Evolutionary conservation across 2,113 vertebrate species (phyloP).

Genomic region (Oceanites oceanicus): DNA sequence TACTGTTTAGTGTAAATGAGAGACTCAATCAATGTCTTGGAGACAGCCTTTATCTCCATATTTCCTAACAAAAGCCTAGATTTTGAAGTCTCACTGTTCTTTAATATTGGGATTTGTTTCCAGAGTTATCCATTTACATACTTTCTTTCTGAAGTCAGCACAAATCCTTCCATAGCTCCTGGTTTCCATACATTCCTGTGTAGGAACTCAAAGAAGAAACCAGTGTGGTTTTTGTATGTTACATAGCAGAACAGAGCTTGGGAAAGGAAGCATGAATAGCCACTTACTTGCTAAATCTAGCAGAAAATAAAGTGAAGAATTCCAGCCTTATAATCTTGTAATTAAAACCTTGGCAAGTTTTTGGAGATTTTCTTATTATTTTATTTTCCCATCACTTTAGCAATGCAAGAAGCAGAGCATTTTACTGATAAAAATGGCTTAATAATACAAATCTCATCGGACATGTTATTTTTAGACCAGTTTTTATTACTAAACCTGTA

Average conservation of each 20-base stretch:
- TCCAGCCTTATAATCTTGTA: not conserved
- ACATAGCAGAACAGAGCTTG: not conserved
- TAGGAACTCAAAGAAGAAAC: not conserved
- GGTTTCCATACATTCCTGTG: not conserved
- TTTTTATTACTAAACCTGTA: not conserved
- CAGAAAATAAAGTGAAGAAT: not conserved
- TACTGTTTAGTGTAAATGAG: accelerated
- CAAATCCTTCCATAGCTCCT: not conserved
- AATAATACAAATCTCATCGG: not conserved
- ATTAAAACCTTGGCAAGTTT: not conserved
- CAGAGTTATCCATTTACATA: not conserved
- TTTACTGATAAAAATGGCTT: not conserved
- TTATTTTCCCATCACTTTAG: not conserved
- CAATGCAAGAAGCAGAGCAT: not conserved
- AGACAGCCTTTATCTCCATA: not conserved
- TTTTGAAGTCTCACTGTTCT: accelerated
- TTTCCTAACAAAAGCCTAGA: not conserved
- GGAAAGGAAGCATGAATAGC: not conserved
- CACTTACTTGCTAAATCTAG: not conserved
- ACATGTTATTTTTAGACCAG: not conserved
- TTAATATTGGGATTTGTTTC: not conserved
- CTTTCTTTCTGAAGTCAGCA: not conserved
- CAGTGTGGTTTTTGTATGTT: not conserved
- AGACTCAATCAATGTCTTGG: not conserved
- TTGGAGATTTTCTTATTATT: not conserved